Evolutionary conservation across 2,797 vertebrate species (phyloP).

Genomic region (Diplodus puntazzo): DNA sequence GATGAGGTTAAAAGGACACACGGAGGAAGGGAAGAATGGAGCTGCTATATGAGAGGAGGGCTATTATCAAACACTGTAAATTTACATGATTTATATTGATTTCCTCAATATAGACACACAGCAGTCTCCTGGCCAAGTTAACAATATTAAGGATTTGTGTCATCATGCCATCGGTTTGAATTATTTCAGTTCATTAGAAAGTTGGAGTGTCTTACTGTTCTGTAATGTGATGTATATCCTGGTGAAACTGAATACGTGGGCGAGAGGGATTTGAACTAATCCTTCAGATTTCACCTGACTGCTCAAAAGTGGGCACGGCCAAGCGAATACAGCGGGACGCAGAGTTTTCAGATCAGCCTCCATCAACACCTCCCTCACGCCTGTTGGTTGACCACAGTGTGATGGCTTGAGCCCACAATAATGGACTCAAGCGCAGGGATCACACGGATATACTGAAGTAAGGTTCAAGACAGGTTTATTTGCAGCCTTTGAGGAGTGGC

Average conservation of each 20-base stretch:
- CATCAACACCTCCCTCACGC: background rate
- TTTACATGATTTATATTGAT: conserved; percentile 1
- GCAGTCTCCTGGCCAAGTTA: background rate
- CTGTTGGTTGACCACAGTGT: no score
- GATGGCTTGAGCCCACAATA: no score
- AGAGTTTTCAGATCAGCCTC: background rate
- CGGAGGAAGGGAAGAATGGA: background rate
- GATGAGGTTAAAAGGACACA: conserved; percentile 22
- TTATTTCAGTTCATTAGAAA: background rate
- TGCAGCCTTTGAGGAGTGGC: no score
- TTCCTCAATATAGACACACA: background rate
- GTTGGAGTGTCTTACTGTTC: background rate
- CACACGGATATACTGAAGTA: no score
- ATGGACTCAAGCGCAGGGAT: no score
- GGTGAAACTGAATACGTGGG: background rate
- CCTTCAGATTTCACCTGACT: background rate
- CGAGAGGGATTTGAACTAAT: background rate
- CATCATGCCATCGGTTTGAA: background rate
- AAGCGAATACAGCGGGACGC: background rate
- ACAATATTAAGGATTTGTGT: background rate
- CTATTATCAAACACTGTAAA: background rate
- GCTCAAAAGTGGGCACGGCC: background rate
- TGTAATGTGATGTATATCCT: background rate
- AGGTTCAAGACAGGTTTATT: no score
- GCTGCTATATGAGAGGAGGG: background rate